phyloP scores from a whole-genome alignment of 2,797 vertebrate species.

The Chelon auratus region DNA sequence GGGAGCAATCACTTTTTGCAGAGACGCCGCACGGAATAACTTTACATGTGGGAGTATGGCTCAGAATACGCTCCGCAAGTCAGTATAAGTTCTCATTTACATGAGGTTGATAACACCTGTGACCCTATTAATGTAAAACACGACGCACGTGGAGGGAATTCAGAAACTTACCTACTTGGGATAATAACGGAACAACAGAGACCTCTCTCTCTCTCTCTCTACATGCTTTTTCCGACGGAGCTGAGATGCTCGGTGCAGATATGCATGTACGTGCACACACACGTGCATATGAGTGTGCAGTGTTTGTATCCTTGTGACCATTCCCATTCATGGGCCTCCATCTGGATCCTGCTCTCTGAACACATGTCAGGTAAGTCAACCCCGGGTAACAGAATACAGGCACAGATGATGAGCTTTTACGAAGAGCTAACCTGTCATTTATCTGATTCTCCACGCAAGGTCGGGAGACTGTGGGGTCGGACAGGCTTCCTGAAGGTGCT shows the following conservation, averaged over 20 bases:
- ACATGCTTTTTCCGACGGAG: slow-evolving; percentile 37
- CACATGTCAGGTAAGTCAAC: slow-evolving; percentile 75
- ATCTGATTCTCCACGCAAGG: slow-evolving; percentile 65
- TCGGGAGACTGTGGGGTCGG: slow-evolving; percentile 30
- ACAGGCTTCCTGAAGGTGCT: slow-evolving; percentile 26
- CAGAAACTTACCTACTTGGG: slow-evolving; percentile 54
- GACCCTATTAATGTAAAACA: slow-evolving; percentile 37
- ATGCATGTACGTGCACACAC: slow-evolving; percentile 9
- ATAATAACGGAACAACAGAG: slow-evolving; percentile 33
- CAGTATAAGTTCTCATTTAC: slow-evolving; percentile 37
- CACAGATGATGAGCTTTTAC: slow-evolving; percentile 76
- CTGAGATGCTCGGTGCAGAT: slow-evolving; percentile 30
- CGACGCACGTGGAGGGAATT: slow-evolving; percentile 18
- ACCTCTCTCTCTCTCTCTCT: slow-evolving; percentile 3
- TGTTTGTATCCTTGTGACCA: slow-evolving; percentile 40
- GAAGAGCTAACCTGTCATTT: slow-evolving; percentile 55
- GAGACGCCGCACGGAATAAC: slow-evolving; percentile 62
- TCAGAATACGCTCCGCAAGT: slow-evolving; percentile 45
- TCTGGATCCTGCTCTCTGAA: slow-evolving; percentile 76
- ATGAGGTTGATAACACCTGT: slow-evolving; percentile 41
- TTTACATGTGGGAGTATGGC: slow-evolving; percentile 38
- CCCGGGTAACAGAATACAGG: slow-evolving; percentile 83
- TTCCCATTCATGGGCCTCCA: slow-evolving; percentile 72
- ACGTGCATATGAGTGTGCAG: slow-evolving; percentile 4
- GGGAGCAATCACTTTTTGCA: slow-evolving; percentile 23